These are phyloP conservation scores for Sandelia bainsii DNA, from an alignment of 2,797 vertebrate species.

Conservation along the genomic window DNA sequence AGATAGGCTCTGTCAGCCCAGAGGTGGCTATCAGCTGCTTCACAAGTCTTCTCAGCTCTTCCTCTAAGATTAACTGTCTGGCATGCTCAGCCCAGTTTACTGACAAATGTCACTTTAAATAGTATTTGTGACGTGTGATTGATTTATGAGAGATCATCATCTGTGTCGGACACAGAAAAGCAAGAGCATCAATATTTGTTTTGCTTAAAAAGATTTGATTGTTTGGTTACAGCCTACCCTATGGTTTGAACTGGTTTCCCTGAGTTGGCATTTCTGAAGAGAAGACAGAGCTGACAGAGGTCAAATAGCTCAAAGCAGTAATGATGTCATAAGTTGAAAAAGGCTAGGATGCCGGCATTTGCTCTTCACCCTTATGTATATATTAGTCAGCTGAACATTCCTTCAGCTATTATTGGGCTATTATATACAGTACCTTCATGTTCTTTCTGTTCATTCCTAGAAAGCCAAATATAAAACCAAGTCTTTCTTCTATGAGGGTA, in stretches of 20 bases:
- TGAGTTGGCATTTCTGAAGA: slow-evolving; percentile 1
- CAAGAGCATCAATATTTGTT: slow-evolving; percentile 14
- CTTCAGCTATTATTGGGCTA: background rate
- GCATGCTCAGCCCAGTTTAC: slow-evolving; percentile 37
- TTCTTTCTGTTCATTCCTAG: slow-evolving; percentile 36
- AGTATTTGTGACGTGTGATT: slow-evolving; percentile 40
- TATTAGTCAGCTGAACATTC: slow-evolving; percentile 20
- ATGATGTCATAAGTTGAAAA: background rate
- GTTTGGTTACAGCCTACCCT: background rate
- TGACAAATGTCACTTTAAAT: slow-evolving; percentile 65
- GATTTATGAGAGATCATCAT: slow-evolving; percentile 39
- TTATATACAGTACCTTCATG: background rate
- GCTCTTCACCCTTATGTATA: background rate
- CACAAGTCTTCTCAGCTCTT: slow-evolving; percentile 50
- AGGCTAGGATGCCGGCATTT: background rate
- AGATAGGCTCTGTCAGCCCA: slow-evolving; percentile 65
- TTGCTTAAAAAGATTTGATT: slow-evolving; percentile 5
- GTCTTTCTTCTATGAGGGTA: slow-evolving; percentile 40
- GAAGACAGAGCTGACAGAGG: slow-evolving; percentile 5
- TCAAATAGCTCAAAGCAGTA: background rate
- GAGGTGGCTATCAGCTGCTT: slow-evolving; percentile 60
- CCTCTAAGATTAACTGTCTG: slow-evolving; percentile 59
- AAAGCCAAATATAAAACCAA: too few relatives aligned
- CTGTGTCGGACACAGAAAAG: slow-evolving; percentile 5
- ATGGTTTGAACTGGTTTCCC: background rate